Evolutionary conservation across 1,140 invertebrate species (phyloP).

Genomic region (Prorops nasuta): DNA sequence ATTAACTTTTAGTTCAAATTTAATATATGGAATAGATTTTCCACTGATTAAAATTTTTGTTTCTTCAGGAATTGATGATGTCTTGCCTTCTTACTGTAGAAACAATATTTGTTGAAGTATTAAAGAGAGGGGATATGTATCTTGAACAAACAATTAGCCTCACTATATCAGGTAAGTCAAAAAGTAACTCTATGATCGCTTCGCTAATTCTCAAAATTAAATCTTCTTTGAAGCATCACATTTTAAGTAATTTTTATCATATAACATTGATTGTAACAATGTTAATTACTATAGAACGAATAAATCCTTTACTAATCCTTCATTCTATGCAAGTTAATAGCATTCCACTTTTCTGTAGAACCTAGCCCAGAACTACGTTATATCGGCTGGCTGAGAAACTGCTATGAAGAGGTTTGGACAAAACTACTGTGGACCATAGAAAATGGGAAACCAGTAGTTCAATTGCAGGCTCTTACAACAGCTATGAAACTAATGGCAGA

Average conservation of each 20-base stretch:
- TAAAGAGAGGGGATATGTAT: slow-evolving; percentile 64
- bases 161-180: slow-evolving; percentile 37
- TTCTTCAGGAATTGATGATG: slow-evolving; percentile 51
- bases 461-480: slow-evolving; percentile 65
- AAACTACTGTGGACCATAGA: slow-evolving; percentile 59
- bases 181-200: too few relatives aligned
- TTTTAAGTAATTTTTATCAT: too few relatives aligned
- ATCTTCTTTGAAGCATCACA: too few relatives aligned
- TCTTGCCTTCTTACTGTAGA: slow-evolving; percentile 65
- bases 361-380: slow-evolving; percentile 61
- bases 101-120: slow-evolving; percentile 66
- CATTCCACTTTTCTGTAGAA: too few relatives aligned
- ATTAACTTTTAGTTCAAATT: too few relatives aligned
- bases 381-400: slow-evolving; percentile 60
- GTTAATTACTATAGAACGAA: too few relatives aligned
- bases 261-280: too few relatives aligned
- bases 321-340: too few relatives aligned
- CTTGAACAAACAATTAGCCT: slow-evolving; percentile 50
- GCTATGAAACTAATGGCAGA: slow-evolving; percentile 65
- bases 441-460: slow-evolving; percentile 53
- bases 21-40: neutral
- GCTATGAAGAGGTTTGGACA: slow-evolving; percentile 62
- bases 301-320: too few relatives aligned
- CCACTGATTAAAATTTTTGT: slow-evolving; percentile 26
- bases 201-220: too few relatives aligned